These are phyloP conservation scores for Tylochromis polylepis DNA, from an alignment of 2,113 vertebrate genomes.

Conservation along the genomic window DNA sequence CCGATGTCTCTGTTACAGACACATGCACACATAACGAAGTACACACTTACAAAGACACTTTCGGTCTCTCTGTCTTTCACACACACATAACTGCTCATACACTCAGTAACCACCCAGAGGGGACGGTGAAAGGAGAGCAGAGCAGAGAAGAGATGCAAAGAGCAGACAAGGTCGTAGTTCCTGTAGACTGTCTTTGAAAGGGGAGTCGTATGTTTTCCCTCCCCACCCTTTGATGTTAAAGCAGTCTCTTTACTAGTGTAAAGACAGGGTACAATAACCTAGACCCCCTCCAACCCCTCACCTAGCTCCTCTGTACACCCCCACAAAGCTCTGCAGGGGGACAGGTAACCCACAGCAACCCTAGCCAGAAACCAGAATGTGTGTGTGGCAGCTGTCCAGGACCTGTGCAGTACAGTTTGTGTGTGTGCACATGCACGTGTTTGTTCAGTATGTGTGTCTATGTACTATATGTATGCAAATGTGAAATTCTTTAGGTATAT, in stretches of 20 bases:
- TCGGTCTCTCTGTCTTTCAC: background rate
- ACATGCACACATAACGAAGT: background rate
- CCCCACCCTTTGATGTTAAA: slow-evolving; percentile 66
- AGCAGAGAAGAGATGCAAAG: slow-evolving; percentile 42
- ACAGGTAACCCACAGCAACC: slow-evolving; percentile 60
- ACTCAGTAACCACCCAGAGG: slow-evolving; percentile 46
- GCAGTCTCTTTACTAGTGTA: slow-evolving; percentile 56
- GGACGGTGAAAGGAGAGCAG: slow-evolving; percentile 37
- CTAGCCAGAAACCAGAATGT: slow-evolving; percentile 50
- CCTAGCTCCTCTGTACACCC: slow-evolving; percentile 16
- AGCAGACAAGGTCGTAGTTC: slow-evolving; percentile 57
- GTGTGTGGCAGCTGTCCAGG: slow-evolving; percentile 62
- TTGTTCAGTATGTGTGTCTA: background rate
- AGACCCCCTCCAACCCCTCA: background rate
- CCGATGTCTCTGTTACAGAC: background rate
- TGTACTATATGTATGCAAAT: background rate
- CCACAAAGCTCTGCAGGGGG: slow-evolving; percentile 47
- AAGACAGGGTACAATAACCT: slow-evolving; percentile 53
- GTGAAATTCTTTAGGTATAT: background rate
- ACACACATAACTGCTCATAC: background rate
- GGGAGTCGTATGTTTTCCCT: slow-evolving; percentile 43
- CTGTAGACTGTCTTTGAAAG: slow-evolving; percentile 66
- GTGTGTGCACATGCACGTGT: background rate
- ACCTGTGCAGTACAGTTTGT: background rate
- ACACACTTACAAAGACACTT: background rate